Evolutionary conservation across 2,113 vertebrate species (phyloP).

Genomic region (Enhydra lutris): DNA sequence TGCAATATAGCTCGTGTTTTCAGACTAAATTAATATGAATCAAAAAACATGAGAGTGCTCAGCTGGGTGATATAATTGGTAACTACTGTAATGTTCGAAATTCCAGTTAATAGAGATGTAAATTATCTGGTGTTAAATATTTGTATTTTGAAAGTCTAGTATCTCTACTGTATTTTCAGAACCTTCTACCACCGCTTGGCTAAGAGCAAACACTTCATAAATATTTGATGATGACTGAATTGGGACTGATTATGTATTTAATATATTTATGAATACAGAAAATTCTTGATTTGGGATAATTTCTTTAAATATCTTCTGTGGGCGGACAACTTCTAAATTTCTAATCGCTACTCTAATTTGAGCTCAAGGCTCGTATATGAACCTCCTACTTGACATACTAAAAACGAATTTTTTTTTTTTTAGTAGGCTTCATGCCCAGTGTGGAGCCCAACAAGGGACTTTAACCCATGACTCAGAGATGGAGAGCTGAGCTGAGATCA

Average conservation of each 20-base stretch:
- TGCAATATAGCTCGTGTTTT: neutral
- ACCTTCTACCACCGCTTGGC: neutral
- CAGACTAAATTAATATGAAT: neutral
- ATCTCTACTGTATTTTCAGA: neutral
- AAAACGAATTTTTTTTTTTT: neutral
- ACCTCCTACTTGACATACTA: neutral
- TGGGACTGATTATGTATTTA: neutral
- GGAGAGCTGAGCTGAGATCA: too few relatives aligned
- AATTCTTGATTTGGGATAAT: neutral
- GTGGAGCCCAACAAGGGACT: too few relatives aligned
- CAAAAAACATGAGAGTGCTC: neutral
- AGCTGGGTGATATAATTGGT: neutral
- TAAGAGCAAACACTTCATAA: neutral
- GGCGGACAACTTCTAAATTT: neutral
- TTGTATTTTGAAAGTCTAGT: neutral
- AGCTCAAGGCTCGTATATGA: neutral
- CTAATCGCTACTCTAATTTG: neutral
- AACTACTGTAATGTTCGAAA: neutral
- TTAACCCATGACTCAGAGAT: too few relatives aligned
- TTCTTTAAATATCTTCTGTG: neutral
- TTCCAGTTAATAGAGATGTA: neutral
- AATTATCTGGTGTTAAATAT: neutral
- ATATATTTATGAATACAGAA: neutral
- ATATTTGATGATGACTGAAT: neutral
- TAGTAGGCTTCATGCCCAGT: neutral